Conservation (phyloP, 2,888 invertebrate genomes). For the Eustalomyia histrio region DNA sequence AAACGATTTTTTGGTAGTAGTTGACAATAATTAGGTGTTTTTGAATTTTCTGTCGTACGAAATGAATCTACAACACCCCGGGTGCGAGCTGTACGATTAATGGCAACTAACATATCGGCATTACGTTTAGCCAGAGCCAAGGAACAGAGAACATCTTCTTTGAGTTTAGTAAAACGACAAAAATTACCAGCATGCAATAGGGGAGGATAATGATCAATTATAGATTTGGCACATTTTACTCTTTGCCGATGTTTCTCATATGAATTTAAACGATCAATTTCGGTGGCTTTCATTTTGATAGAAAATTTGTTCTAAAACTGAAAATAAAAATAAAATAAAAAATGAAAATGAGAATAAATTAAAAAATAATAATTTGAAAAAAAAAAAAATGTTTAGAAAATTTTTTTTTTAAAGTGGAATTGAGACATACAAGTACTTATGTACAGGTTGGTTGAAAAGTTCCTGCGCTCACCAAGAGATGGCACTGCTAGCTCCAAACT, state of each 20-base stretch:
- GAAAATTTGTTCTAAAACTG: no score
- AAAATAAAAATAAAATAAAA: no score
- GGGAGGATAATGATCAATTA: slow-evolving; percentile 56
- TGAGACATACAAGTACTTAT: no score
- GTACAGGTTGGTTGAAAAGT: no score
- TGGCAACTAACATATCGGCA: slow-evolving; percentile 42
- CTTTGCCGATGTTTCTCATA: slow-evolving; percentile 36
- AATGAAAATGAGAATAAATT: background rate
- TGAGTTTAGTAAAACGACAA: slow-evolving; percentile 44
- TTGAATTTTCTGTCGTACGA: slow-evolving; percentile 1
- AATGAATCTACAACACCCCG: slow-evolving; percentile 18
- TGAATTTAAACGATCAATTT: slow-evolving; percentile 7
- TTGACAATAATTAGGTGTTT: slow-evolving; percentile 3
- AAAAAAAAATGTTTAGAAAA: background rate
- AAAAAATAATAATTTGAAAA: background rate
- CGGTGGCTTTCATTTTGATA: slow-evolving; percentile 6
- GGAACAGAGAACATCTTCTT: slow-evolving; percentile 39
- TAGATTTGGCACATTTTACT: slow-evolving; percentile 31
- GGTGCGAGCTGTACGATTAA: slow-evolving; percentile 56
- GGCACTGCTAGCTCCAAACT: no score
- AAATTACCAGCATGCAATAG: slow-evolving; percentile 25
- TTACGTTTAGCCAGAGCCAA: slow-evolving; percentile 48
- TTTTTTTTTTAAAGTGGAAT: no score
- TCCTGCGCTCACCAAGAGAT: no score
- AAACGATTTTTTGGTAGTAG: background rate